A percentile compares a stretch with the other conserved stretches of the same genome.
Evolutionary conservation across 1,140 invertebrate species (phyloP).

Genomic region (Holotrichia oblita): DNA sequence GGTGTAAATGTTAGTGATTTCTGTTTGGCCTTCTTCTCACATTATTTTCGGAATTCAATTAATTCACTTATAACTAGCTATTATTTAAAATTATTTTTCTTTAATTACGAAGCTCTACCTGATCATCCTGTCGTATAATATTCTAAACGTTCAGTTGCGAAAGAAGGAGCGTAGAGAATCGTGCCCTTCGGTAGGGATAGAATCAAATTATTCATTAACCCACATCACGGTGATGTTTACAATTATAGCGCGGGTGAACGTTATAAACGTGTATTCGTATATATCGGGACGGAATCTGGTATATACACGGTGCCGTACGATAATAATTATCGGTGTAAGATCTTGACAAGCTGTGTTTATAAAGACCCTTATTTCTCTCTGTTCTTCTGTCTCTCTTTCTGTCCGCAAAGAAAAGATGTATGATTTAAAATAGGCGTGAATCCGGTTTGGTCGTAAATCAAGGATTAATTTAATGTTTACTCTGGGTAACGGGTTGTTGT

Average conservation of each 20-base stretch:
- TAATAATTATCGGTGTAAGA: conserved; percentile 31
- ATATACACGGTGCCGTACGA: not conserved
- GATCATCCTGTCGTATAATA: not conserved
- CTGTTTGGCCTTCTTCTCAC: not conserved
- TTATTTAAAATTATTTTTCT: conserved; percentile 20
- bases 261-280: too few species aligned
- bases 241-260: conserved; percentile 29
- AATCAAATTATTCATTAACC: conserved; percentile 36
- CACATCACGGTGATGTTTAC: conserved; percentile 33
- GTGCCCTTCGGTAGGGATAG: not conserved
- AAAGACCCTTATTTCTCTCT: conserved; percentile 13
- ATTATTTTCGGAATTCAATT: conserved; percentile 26
- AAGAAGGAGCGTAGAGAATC: not conserved
- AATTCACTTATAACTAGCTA: conserved; percentile 12
- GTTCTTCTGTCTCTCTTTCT: not conserved
- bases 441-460: conserved; percentile 28
- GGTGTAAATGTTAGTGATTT: too few species aligned
- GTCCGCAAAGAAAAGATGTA: conserved; percentile 26
- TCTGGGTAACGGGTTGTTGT: not conserved
- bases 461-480: conserved; percentile 36
- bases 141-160: not conserved
- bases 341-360: conserved; percentile 35
- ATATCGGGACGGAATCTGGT: conserved; percentile 19
- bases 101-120: too few species aligned
- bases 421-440: conserved; percentile 34